Evolutionary conservation across 2,113 vertebrate species (phyloP).

Genomic region (Gambusia affinis): DNA sequence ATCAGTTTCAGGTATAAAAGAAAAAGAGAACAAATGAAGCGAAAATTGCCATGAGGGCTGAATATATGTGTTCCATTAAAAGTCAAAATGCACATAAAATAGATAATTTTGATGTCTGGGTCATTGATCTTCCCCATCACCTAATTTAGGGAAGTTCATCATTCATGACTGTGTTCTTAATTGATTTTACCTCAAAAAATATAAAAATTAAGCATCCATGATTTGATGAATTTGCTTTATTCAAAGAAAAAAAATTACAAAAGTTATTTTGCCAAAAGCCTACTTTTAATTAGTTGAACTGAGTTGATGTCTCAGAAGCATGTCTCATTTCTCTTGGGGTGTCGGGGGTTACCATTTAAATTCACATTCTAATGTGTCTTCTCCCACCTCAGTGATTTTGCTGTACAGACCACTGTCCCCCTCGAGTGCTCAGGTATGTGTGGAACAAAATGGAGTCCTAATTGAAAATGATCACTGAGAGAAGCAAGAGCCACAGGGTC

Average conservation of each 20-base stretch:
- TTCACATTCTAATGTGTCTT: constrained; percentile 41
- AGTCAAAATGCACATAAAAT: background rate
- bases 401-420: constrained; percentile 41
- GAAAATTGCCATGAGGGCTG: background rate
- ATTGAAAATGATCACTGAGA: constrained; percentile 76
- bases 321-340: constrained; percentile 40
- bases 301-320: constrained; percentile 42
- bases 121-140: constrained; percentile 2
- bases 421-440: constrained; percentile 39
- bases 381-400: constrained; percentile 53
- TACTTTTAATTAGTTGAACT: constrained; percentile 55
- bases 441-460: constrained; percentile 65
- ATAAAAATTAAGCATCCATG: constrained; percentile 34
- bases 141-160: constrained; percentile 18
- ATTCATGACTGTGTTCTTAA: background rate
- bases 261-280: constrained; percentile 28
- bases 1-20: background rate
- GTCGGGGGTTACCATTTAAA: constrained; percentile 48
- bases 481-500: constrained; percentile 61
- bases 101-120: background rate
- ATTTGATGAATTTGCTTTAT: constrained; percentile 29
- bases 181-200: constrained; percentile 32
- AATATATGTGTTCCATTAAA: background rate
- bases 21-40: too few species aligned
- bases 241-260: background rate